Evolutionary conservation across 2,888 invertebrate species (phyloP), one percentile per base, ranked within the genome.

Genomic region (Iselma pallidipennis): DNA sequence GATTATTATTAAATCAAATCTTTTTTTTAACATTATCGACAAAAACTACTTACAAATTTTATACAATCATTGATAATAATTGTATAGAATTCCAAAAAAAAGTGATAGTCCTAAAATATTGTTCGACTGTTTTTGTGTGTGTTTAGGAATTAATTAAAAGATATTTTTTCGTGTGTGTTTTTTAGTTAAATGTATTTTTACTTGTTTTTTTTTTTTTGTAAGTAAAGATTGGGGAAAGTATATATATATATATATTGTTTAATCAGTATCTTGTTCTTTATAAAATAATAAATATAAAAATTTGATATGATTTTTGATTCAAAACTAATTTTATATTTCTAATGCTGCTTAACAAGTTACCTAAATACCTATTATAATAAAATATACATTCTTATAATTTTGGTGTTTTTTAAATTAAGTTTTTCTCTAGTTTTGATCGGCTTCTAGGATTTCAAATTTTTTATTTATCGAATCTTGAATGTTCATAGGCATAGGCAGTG

Each of bases 251-350:
- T 57, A 58, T 55, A 53, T 65, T 62, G 62, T 65, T 65, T 57
- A 42, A 65, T 54, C 49, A 53, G 49, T 49, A 45, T 55, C 57
- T 57, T 61, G 59, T 60, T 65, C 51, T 61, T 65, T 58, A 58
- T 65, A 42, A 42, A 59, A 62, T 64, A 61, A 64, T 65, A 65
- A 61, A 65, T 42, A 55, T 42, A 50, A 48, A 61, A 61, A 65
- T 55, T 55, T 59, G 53, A 56, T 56, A 58, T 51, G 31, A 50
- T 55, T 62, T 62, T 62, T 61, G 37, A 50, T 61, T 61, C 49
- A 52, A 16, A 37, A 53, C 53, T 57, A 57, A 54, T 61, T 57
- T 59, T 59, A 49, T 59, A 50, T 49, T 33, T 16, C 33, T 53
- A 50, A 12, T 57, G 14, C 29, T 54, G 9, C 55, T 60, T 51